Conservation (phyloP, 2,113 vertebrate genomes). For the Pachyramphus minor region DNA sequence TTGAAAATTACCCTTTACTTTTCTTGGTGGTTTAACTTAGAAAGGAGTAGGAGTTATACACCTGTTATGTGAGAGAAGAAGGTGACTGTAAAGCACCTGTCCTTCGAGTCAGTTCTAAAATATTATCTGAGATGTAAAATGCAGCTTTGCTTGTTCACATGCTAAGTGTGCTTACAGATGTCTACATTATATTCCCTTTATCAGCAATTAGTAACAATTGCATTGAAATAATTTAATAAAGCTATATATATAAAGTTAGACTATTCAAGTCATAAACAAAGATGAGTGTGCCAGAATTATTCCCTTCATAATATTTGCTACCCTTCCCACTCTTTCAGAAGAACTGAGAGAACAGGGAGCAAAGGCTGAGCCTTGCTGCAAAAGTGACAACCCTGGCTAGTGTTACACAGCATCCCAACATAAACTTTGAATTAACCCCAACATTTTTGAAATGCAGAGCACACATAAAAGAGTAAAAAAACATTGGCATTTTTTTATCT, state of each 20-base stretch:
- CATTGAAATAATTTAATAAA: not conserved
- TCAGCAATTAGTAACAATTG: not conserved
- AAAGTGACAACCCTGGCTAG: not conserved
- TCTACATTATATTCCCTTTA: not conserved
- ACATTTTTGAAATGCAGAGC: not conserved
- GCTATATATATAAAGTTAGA: not conserved
- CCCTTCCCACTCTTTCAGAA: not conserved
- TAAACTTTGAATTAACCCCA: not conserved
- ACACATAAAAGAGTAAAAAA: not conserved
- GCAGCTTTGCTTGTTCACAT: not conserved
- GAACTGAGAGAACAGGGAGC: not conserved
- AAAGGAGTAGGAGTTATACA: conserved; percentile 19
- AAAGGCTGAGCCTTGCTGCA: not conserved
- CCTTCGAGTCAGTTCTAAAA: not conserved
- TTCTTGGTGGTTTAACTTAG: not conserved
- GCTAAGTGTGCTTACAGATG: not conserved
- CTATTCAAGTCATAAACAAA: not conserved
- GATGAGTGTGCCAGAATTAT: not conserved
- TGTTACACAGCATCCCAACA: not conserved
- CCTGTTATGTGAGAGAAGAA: not conserved
- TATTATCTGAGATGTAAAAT: not conserved
- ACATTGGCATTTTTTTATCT: not conserved
- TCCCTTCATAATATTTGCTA: not conserved
- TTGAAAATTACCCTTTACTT: not conserved
- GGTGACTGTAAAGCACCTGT: not conserved